These are phyloP conservation scores for Manacus vitellinus DNA, from an alignment of 2,113 vertebrate species.

Conservation along the genomic window DNA sequence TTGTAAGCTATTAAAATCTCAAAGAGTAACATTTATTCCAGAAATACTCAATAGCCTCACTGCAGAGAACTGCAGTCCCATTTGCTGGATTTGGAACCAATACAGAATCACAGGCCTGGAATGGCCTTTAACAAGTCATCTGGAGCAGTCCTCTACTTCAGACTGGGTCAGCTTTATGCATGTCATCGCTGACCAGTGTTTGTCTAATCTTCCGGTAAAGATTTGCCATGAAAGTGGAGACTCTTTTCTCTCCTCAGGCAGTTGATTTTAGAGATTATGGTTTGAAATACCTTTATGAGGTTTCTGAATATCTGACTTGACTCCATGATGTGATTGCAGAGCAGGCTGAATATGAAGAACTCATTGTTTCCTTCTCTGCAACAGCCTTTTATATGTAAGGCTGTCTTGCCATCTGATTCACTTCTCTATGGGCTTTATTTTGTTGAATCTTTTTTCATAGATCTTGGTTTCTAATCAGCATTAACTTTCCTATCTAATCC, in stretches of 20 bases:
- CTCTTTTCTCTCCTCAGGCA: not conserved
- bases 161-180: not conserved
- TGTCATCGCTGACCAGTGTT: not conserved
- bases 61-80: not conserved
- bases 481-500: not conserved
- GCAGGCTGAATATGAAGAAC: not conserved
- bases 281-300: not conserved
- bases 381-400: not conserved
- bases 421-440: not conserved
- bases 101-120: not conserved
- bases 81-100: not conserved
- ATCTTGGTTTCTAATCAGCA: not conserved
- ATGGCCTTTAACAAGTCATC: not conserved
- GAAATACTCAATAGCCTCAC: not conserved
- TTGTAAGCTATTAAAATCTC: conserved; percentile 8
- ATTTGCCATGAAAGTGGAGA: not conserved
- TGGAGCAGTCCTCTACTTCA: not conserved
- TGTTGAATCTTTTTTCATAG: not conserved
- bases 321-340: not conserved
- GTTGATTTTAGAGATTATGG: not conserved
- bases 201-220: not conserved
- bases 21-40: not conserved
- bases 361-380: not conserved
- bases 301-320: not conserved
- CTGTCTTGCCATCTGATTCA: not conserved